Base-by-base conservation (phyloP, 2,888 invertebrate species). In the Noctua janthe region DNA sequence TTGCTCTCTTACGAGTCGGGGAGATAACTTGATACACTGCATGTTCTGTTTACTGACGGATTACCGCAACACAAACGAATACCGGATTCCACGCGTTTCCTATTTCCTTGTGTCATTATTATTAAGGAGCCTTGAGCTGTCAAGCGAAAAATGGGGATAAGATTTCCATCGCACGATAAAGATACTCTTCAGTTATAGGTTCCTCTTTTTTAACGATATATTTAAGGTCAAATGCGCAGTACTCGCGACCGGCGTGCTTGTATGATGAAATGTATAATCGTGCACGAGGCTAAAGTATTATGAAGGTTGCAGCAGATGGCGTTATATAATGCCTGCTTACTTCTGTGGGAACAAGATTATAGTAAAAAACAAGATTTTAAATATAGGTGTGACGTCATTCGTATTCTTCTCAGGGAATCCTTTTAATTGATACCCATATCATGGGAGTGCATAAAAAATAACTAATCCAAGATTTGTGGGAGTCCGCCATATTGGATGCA, bases 21-120 rank as follows among this genome's bases (percentile, higher is more conserved):
- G 47, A 78, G 80, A 88, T 81, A 87, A 83, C 83, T 85, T 87
- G 88, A 89, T 89, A 89, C 78, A 78, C 74, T 69, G 79, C 81
- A 85, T 85, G 74, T 83, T 81, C 73, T 89, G 83, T 88, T 85
- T 80, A 83, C 83, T 76, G 35, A 83, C 62, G 69, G 78, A 84
- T 83, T 86, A 86, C 81, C 86, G 76, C 71, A 71, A 79, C 54
- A 74, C 82, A 86, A 89, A 82, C 84, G 73, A 81, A 84, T 74
- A 79, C 74, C 78, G 84, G 70, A 71, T 76, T 77, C 71, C 56
- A 51, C 74, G 39, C 73, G 78, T 86, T 86, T 88, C 87, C 76
- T 80, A 71, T 88, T 88, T 81, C 77, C 82, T 78, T 54, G 67
- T 81, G 71, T 79, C 82, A 56, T 88, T 82, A 75, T 74, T 89